Evolutionary conservation across 2,888 invertebrate species (phyloP).

Genomic region (Patella ulyssiponensis): DNA sequence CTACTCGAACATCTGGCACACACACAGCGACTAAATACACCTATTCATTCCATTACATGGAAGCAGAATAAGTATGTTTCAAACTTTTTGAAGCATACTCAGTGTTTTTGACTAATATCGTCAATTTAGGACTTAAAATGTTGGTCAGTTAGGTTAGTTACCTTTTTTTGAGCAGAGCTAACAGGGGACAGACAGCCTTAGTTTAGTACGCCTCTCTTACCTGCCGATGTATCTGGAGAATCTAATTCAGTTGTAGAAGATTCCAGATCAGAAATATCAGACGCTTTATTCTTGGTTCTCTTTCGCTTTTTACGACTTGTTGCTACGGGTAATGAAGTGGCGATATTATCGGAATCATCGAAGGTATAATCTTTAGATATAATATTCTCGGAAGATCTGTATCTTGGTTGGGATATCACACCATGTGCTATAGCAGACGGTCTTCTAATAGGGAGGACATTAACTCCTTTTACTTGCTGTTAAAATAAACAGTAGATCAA

Average conservation of each 20-base stretch:
- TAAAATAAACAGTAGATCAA: not conserved
- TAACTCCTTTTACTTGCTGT: conserved; percentile 22
- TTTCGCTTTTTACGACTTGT: conserved; percentile 19
- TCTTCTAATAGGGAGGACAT: conserved; percentile 20
- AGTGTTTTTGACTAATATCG: too few relatives aligned
- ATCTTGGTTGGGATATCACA: conserved; percentile 17
- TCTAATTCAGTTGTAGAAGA: conserved; percentile 35
- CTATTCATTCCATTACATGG: too few relatives aligned
- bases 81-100: too few relatives aligned
- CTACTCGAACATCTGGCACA: too few relatives aligned
- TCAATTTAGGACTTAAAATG: too few relatives aligned
- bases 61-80: too few relatives aligned
- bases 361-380: conserved; percentile 26
- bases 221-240: conserved; percentile 29
- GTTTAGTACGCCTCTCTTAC: conserved; percentile 16
- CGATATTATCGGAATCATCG: conserved; percentile 39
- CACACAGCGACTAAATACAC: too few relatives aligned
- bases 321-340: conserved; percentile 33
- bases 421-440: conserved; percentile 29
- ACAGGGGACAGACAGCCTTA: too few relatives aligned
- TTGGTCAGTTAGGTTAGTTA: too few relatives aligned
- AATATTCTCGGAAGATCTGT: conserved; percentile 10
- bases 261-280: conserved; percentile 35
- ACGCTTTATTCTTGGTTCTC: conserved; percentile 24
- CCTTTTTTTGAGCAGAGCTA: too few relatives aligned